These are phyloP conservation scores for Aerospiza tachiro DNA, from an alignment of 2,797 vertebrate genomes.

Conservation along the genomic window DNA sequence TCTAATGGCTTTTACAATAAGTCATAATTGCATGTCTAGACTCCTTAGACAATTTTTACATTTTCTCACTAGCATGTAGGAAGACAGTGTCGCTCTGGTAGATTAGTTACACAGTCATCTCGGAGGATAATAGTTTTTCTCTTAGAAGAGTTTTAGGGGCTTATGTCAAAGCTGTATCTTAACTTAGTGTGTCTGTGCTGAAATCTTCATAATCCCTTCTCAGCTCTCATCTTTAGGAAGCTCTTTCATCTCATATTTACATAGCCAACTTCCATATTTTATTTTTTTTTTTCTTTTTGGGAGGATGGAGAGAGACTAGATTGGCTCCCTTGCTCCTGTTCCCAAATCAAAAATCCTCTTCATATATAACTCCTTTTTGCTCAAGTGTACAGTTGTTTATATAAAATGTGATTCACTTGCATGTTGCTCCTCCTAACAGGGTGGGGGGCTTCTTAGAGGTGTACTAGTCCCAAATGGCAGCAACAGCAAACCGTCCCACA, in stretches of 20 bases:
- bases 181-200: neutral
- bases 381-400: neutral
- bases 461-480: neutral
- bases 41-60: neutral
- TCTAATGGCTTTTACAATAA: neutral
- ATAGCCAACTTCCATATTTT: neutral
- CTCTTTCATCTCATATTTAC: neutral
- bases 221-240: neutral
- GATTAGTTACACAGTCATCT: neutral
- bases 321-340: neutral
- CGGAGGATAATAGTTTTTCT: neutral
- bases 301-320: neutral
- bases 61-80: neutral
- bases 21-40: neutral
- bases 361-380: neutral
- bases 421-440: neutral
- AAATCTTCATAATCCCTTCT: neutral
- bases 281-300: neutral
- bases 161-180: neutral
- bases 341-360: neutral
- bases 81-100: neutral
- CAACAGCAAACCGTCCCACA: neutral
- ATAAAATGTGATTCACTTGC: neutral
- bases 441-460: neutral
- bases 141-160: neutral